These are phyloP conservation scores for Amiota mariae DNA, from an alignment of 2,888 invertebrate genomes.

Conservation along the genomic window DNA sequence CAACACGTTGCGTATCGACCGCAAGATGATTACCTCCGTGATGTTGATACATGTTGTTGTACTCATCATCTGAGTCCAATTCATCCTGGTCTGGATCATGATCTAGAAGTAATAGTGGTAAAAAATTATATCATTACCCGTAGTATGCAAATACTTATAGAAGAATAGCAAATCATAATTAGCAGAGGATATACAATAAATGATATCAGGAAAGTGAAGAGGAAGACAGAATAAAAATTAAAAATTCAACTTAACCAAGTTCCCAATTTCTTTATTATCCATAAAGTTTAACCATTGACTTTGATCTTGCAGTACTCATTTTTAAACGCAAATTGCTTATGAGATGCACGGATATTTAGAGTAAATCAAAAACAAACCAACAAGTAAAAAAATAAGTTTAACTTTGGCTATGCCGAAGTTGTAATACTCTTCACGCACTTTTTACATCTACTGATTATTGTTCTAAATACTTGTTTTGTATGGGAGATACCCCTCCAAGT, in stretches of 20 bases:
- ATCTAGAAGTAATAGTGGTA: constrained; percentile 54
- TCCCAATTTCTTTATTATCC: too few species aligned
- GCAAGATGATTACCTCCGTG: constrained; percentile 75
- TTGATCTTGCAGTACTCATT: too few species aligned
- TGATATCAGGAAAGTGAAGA: constrained; percentile 48
- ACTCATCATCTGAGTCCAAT: constrained; percentile 80
- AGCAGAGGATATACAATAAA: neutral
- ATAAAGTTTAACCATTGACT: too few species aligned
- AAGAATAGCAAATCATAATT: neutral
- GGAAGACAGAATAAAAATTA: constrained; percentile 24
- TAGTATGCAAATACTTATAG: neutral
- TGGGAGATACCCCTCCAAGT: too few species aligned
- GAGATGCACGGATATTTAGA: neutral
- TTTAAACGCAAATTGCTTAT: neutral
- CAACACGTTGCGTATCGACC: constrained; percentile 87
- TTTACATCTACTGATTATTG: too few species aligned
- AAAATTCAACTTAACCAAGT: neutral
- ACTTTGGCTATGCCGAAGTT: too few species aligned
- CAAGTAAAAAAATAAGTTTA: too few species aligned
- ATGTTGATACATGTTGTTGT: constrained; percentile 77
- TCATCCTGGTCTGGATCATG: constrained; percentile 79
- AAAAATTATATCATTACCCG: neutral
- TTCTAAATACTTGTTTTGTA: too few species aligned
- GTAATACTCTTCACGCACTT: too few species aligned
- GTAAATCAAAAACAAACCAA: neutral